Conservation (phyloP, 2,113 vertebrate species). For the Orthochromis indermauri region DNA sequence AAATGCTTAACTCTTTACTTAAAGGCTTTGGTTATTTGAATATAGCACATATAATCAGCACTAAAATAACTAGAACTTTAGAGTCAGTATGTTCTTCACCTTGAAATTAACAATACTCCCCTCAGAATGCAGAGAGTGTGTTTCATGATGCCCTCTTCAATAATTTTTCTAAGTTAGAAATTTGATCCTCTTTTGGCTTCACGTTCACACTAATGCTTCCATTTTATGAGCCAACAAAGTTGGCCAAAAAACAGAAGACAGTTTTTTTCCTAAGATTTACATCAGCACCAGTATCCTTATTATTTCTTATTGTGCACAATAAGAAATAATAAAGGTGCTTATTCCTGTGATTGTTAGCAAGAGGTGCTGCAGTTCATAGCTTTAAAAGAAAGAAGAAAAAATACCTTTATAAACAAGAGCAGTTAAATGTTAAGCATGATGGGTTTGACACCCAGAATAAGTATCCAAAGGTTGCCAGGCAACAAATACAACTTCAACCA, state of each 20-base stretch:
- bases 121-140: background rate
- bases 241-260: background rate
- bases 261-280: background rate
- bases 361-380: background rate
- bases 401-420: background rate
- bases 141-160: background rate
- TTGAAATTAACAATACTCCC: background rate
- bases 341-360: background rate
- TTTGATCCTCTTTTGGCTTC: background rate
- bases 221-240: background rate
- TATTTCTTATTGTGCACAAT: background rate
- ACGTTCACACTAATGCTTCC: background rate
- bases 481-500: slow-evolving; percentile 2
- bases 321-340: background rate
- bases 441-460: background rate
- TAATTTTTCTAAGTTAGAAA: background rate
- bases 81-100: background rate
- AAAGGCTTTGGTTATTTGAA: background rate
- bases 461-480: slow-evolving; percentile 5
- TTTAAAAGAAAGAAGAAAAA: background rate
- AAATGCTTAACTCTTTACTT: background rate
- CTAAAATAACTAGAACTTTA: background rate
- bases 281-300: background rate
- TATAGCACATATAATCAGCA: background rate
- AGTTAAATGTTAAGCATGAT: background rate